phyloP scores from a whole-genome alignment of 2,113 vertebrate genomes.

The Poicephalus meyeri region DNA sequence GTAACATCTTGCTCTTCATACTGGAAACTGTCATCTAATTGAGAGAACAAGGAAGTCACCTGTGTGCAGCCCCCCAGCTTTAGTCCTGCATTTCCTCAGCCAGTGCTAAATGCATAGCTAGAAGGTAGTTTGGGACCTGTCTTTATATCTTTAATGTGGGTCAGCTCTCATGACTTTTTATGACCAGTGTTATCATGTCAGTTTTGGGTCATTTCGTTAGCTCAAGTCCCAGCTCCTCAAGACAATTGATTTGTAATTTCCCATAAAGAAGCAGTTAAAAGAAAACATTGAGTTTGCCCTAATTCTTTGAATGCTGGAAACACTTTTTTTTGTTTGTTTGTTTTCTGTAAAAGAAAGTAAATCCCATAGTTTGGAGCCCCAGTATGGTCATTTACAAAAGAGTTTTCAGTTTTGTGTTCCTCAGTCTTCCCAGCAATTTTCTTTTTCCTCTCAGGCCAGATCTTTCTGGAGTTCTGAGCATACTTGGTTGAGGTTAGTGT shows the following conservation, averaged over 20 bases:
- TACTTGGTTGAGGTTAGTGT: not conserved
- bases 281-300: not conserved
- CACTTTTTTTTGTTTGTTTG: not conserved
- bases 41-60: not conserved
- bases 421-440: not conserved
- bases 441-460: not conserved
- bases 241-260: not conserved
- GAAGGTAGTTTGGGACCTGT: not conserved
- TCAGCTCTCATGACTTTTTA: not conserved
- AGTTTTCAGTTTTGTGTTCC: not conserved
- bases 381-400: not conserved
- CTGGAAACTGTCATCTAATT: not conserved
- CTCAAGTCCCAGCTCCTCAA: not conserved
- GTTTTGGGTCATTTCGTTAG: not conserved
- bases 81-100: not conserved
- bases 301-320: not conserved
- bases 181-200: not conserved
- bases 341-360: not conserved
- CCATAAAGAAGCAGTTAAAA: not conserved
- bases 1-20: not conserved
- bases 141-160: not conserved
- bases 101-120: not conserved
- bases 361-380: not conserved
- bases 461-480: not conserved
- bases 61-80: not conserved